Base-by-base conservation (phyloP, 2,888 invertebrate genomes). In the Myathropa florea region DNA sequence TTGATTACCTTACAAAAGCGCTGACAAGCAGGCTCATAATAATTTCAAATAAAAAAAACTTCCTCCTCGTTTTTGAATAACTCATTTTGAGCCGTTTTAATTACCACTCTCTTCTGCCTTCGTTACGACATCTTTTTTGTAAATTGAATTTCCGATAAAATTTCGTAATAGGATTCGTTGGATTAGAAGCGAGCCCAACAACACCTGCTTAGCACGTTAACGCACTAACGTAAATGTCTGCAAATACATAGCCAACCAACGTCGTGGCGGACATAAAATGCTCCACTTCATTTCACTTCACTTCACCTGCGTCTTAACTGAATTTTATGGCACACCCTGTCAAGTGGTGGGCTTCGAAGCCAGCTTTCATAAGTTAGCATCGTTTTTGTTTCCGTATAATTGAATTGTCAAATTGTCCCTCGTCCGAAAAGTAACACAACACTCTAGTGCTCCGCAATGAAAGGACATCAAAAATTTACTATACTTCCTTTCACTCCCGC, bases 351-450 rank as follows among this genome's bases (percentile, higher is more conserved):
- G 39, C 7, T 46, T 12, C 36, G 57, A 77, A 46, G 81, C 67
- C 76, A 77, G 84, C 81, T 77, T 85, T 85, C 72, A 85, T 77
- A 86, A 86, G 85, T 86, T 83, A 78, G 82, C 79, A 79, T 71
- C 83, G 83, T 86, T 86, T 83, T 83, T 86, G 86, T 86, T 86
- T 86, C 65, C 83, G 57, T 71, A 75, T 86, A 86, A 86, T 86
- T 86, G 86, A 86, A 86, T 86, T 86, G 86, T 83, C 86, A 79
- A 86, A 86, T 86, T 83, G 83, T 82, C 86, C 83, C 79, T 83
- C 60, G 79, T 86, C 78, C 78, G 67, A 86, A 82, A 81, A 72
- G 76, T 77, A 77, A 78, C 82, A 81, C 85, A 81, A 85, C 63
- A 82, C 59, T 70, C 24, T 3, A 61, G 55, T 21, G 14, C 9